A percentile compares a stretch with the other conserved stretches of the same genome.
These are phyloP conservation scores for Artibeus lituratus DNA, from an alignment of 2,797 vertebrate species.

Conservation along the genomic window DNA sequence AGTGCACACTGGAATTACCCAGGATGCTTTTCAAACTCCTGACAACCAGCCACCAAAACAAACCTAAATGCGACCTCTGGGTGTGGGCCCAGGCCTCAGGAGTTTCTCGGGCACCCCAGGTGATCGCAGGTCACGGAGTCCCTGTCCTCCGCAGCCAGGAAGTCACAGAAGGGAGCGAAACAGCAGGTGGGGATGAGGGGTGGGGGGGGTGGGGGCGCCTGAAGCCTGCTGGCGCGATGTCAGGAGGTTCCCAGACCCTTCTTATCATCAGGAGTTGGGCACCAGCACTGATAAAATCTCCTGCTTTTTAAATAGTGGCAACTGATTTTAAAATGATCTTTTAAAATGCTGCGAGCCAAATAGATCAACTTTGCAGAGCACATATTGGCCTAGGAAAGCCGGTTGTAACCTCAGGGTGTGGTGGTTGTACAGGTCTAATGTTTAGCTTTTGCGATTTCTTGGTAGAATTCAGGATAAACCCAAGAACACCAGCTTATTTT, in stretches of 20 bases:
- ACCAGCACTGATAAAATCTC: not conserved
- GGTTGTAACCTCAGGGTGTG: accelerated
- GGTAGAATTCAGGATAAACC: not conserved
- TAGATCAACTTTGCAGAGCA: not conserved
- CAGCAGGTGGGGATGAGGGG: accelerated
- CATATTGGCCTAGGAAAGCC: not conserved
- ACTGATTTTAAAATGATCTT: not conserved
- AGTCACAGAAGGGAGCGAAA: not conserved
- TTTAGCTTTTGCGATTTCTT: not conserved
- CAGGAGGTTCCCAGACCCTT: not conserved
- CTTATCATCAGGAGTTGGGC: not conserved
- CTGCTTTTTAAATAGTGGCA: not conserved
- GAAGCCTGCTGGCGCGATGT: accelerated
- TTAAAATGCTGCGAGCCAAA: not conserved
- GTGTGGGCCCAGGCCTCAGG: accelerated
- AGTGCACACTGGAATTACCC: accelerated
- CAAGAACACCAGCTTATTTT: not conserved
- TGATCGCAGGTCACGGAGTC: not conserved
- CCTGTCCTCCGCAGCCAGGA: not conserved
- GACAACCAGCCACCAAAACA: not conserved
- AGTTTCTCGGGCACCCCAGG: not conserved
- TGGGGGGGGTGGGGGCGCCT: accelerated
- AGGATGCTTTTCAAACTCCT: not conserved
- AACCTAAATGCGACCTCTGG: accelerated
- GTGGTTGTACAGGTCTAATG: not conserved